Evolutionary conservation across 1,140 invertebrate species (phyloP).

Genomic region (Ceratina japonica): DNA sequence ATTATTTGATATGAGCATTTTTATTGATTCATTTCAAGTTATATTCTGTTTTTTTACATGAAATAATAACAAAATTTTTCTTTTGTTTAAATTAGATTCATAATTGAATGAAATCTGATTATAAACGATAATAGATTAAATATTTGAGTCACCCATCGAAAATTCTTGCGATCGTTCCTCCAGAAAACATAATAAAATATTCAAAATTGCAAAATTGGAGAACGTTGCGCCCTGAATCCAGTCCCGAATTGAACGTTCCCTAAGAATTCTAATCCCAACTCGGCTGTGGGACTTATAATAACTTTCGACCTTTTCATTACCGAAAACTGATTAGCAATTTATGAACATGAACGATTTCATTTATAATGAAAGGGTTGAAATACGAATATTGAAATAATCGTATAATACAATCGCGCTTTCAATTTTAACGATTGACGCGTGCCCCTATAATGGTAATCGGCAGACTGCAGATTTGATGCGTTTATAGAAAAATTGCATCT

Average conservation of each 20-base stretch:
- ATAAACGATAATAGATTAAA: no score
- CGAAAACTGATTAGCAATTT: neutral
- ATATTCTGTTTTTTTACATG: no score
- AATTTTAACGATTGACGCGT: constrained; percentile 39
- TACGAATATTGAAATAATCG: neutral
- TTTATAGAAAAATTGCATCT: no score
- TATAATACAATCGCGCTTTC: constrained; percentile 28
- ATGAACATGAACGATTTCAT: no score
- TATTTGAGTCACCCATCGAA: no score
- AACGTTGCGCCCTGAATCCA: constrained; percentile 57
- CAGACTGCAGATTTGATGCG: no score
- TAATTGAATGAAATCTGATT: no score
- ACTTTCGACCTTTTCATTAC: constrained; percentile 29
- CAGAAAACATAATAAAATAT: neutral
- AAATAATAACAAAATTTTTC: no score
- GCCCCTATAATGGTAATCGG: constrained; percentile 22
- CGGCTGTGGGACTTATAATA: constrained; percentile 48
- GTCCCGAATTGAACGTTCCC: constrained; percentile 39
- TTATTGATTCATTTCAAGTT: no score
- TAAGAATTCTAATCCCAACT: constrained; percentile 43
- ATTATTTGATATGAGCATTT: no score
- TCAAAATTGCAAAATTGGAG: constrained; percentile 24
- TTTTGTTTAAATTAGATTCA: no score
- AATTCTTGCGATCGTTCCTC: no score
- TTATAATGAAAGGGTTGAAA: constrained; percentile 18